Base-by-base conservation (phyloP, 2,797 vertebrate species). In the Ctenopoma multispine region DNA sequence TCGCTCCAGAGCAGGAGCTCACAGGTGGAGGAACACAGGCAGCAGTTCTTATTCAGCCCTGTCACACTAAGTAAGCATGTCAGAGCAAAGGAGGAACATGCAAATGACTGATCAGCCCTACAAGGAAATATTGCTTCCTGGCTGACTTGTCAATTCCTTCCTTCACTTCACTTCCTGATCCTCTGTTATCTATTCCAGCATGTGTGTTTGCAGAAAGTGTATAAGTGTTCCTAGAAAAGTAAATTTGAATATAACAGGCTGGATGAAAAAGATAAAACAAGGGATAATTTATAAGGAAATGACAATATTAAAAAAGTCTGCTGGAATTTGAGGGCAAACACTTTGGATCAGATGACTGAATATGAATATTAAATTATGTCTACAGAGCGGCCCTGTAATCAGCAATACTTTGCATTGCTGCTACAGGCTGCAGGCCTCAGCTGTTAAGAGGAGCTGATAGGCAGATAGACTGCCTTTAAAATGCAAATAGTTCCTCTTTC, bases 41-140 rank as follows among this genome's bases (percentile, higher is more conserved):
- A 18, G 70, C 70, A 48, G 15, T 29, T 48, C 56, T 75, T 58
- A 59, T 58, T 66, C 61, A 69, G 17, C 51, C 49, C 51, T 27
- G 36, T 56, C 44, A 57, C 12, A 13, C 64, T 71, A 8, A 1
- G 51, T 57, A 69, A 81, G 80, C 66, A 83, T 54, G 63, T 34
- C 50, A n/a, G 36, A 43, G 58, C 55, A 63, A 21, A 67, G 75
- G 40, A 79, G 59, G 59, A 66, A 80, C 60, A 87, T 85, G 85
- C 80, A 87, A 87, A 91, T 84, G 8, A 62, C 50, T 38, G 58
- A 36, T 63, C 49, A 65, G 60, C 61, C 62, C 56, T 72, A 74
- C 66, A 81, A 68, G 74, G 66, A 75, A 74, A 72, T 47, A 67
- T 43, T 62, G 58, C 49, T 57, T 72, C 44, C 68, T 53, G 21